Evolutionary conservation across 2,888 invertebrate genomes (phyloP), one percentile per base, ranked within the genome.

Genomic region (Taenaris catops): DNA sequence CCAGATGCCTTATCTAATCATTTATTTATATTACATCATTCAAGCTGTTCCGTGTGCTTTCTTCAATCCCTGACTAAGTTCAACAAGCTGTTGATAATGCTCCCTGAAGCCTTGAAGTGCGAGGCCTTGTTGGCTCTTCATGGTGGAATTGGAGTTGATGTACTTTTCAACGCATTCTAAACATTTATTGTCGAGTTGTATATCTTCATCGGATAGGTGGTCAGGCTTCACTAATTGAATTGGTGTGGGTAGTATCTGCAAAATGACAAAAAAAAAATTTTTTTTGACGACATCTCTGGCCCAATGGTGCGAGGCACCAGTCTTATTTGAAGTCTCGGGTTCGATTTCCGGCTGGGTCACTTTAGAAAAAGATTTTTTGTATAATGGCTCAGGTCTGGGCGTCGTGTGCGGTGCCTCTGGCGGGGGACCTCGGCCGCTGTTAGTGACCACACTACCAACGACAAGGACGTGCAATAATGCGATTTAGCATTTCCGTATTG

Each of bases 51-150:
- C 93, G 57, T 94, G 94, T 0, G 93, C 93, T 49, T 89, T 88
- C 58, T 88, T 87, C 38, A 94, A 64, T n/a, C 91, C 92, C 8
- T 89, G 72, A 41, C 89, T 88, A 0, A 93, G 61, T 35, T 90
- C 87, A 18, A 87, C 66, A 37, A 89, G 79, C 46, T 91, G 89
- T 20, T 89, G 87, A 47, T 89, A 88, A n/a, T 90, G 55, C 58
- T 94, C 93, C 51, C 90, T 89, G 49, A 91, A 91, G 2, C 92
- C 89, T 61, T 93, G 92, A n/a, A 94, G 58, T 0, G 93, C 91
- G 25, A 93, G 63, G 51, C 92, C 91, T 23, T 95, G 86, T 38
- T 91, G 91, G 2, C 89, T 89, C 65, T 90, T 92, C 68, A 91
- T 92, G 1, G 89, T 62, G 0, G 93, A 89, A 54, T 90, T 90